These are phyloP conservation scores for Drosophila paramelanica DNA, from an alignment of 2,888 invertebrate genomes.

Conservation along the genomic window DNA sequence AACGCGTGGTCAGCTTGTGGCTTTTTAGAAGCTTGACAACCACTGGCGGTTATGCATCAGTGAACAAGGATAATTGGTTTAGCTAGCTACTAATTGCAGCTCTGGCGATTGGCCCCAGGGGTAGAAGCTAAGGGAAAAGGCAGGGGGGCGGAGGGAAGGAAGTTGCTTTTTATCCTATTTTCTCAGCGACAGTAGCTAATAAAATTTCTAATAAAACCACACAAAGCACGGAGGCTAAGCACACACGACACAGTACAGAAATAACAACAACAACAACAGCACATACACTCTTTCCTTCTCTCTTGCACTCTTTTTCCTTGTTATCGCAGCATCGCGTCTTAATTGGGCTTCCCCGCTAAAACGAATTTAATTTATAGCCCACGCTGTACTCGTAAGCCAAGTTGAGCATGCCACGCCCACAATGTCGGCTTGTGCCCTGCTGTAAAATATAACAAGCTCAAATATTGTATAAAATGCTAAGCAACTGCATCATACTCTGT, in stretches of 20 bases:
- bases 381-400: slow-evolving; percentile 39
- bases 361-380: slow-evolving; percentile 76
- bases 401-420: slow-evolving; percentile 48
- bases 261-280: too few species aligned
- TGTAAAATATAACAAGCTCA: slow-evolving; percentile 51
- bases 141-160: too few species aligned
- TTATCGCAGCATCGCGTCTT: slow-evolving; percentile 41
- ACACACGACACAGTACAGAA: slow-evolving; percentile 11
- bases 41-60: slow-evolving; percentile 18
- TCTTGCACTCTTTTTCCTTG: not conserved
- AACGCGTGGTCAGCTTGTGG: slow-evolving; percentile 2
- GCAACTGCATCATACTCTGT: not conserved
- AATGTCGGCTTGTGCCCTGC: slow-evolving; percentile 28
- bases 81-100: slow-evolving; percentile 66
- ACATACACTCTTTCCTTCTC: not conserved
- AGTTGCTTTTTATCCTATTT: not conserved
- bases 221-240: slow-evolving; percentile 42
- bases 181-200: slow-evolving; percentile 64
- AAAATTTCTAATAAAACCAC: slow-evolving; percentile 72
- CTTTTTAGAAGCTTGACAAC: not conserved
- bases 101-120: slow-evolving; percentile 31
- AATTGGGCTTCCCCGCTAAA: slow-evolving; percentile 53
- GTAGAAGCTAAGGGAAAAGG: not conserved
- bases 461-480: too few species aligned
- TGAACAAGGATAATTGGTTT: slow-evolving; percentile 64